phyloP scores from a whole-genome alignment of 37 sponge, comb jelly and placozoan species.

The Cladorhizidae sp. region DNA sequence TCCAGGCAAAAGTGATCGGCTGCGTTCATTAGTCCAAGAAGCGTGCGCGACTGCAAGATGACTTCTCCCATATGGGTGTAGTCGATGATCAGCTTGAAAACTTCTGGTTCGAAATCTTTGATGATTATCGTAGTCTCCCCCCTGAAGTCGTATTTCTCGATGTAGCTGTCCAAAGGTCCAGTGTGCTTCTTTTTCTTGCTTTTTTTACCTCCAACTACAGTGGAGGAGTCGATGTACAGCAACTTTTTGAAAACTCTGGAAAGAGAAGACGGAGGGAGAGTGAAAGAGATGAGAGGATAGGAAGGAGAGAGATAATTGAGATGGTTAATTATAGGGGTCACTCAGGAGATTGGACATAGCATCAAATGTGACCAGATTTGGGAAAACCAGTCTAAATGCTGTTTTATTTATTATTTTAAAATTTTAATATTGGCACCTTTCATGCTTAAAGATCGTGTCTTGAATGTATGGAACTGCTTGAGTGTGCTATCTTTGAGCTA shows the following conservation, averaged over 20 bases:
- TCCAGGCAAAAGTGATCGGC: conserved; percentile 92
- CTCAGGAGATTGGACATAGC: too few relatives aligned
- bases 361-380: too few relatives aligned
- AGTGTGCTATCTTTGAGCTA: too few relatives aligned
- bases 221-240: conserved; percentile 39
- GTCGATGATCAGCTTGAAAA: conserved; percentile 88
- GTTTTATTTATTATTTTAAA: too few relatives aligned
- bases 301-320: too few relatives aligned
- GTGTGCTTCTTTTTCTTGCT: conserved; percentile 42
- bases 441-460: too few relatives aligned
- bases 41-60: conserved; percentile 81
- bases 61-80: conserved; percentile 89
- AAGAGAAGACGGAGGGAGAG: neutral
- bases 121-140: conserved; percentile 53
- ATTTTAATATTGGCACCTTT: too few relatives aligned
- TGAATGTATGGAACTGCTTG: too few relatives aligned
- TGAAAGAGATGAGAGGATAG: too few relatives aligned
- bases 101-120: conserved; percentile 85
- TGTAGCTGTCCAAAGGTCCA: conserved; percentile 32
- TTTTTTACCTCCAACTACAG: neutral
- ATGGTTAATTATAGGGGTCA: too few relatives aligned
- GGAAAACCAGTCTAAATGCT: too few relatives aligned
- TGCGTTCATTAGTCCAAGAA: conserved; percentile 94
- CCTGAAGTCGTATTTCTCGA: conserved; percentile 54
- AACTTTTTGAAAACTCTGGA: conserved; percentile 66